These are phyloP conservation scores for Acromyrmex echinatior DNA, from an alignment of 1,140 invertebrate genomes.

Conservation along the genomic window DNA sequence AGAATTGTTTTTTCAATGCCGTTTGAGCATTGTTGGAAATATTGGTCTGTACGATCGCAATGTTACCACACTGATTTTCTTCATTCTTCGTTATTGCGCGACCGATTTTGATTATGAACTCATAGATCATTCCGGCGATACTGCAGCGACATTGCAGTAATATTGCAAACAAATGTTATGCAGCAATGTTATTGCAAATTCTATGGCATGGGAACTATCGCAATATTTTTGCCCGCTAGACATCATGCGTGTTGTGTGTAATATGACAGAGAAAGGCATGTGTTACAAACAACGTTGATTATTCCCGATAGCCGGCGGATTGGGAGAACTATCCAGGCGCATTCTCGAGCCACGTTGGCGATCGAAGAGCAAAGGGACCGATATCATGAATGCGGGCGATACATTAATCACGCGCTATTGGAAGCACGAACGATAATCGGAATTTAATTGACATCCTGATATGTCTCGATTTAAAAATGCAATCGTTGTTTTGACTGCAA, in stretches of 20 bases:
- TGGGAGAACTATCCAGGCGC: not conserved
- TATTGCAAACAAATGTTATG: too few relatives aligned
- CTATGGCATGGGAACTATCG: too few relatives aligned
- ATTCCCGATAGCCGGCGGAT: not conserved
- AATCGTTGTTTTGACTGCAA: not conserved
- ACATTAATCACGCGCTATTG: conserved; percentile 55
- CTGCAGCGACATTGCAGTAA: too few relatives aligned
- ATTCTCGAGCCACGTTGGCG: conserved; percentile 29
- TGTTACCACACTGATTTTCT: not conserved
- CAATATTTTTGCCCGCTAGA: not conserved
- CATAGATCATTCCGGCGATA: too few relatives aligned
- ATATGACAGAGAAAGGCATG: not conserved
- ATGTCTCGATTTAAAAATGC: conserved; percentile 44
- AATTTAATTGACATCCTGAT: conserved; percentile 57
- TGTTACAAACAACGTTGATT: conserved; percentile 28
- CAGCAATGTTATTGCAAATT: too few relatives aligned
- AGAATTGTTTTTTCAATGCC: conserved; percentile 49
- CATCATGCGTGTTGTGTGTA: not conserved
- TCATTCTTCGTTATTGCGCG: too few relatives aligned
- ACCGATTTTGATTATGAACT: not conserved
- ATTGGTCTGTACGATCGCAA: too few relatives aligned
- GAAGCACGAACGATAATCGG: conserved; percentile 35
- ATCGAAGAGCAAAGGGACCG: conserved; percentile 50
- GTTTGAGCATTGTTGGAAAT: not conserved
- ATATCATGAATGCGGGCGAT: conserved; percentile 52